phyloP scores from a whole-genome alignment of 2,888 invertebrate species.

The Caenorhabditis sp. region DNA sequence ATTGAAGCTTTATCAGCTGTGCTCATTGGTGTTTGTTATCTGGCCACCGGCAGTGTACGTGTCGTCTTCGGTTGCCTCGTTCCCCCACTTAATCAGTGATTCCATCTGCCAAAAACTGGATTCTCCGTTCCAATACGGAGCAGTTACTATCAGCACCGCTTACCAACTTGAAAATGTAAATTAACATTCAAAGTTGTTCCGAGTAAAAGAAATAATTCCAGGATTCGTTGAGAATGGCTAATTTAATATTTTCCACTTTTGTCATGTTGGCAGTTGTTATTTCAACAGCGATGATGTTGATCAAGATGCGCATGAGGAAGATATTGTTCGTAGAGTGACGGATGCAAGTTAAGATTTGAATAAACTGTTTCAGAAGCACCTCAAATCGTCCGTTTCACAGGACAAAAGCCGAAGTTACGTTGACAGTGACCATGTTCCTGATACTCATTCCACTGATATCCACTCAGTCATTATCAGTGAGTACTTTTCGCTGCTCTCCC shows the following conservation, averaged over 20 bases:
- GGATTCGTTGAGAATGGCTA: constrained; percentile 2
- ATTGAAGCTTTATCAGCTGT: constrained; percentile 36
- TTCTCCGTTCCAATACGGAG: constrained; percentile 39
- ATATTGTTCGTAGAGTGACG: not conserved
- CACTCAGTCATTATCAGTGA: constrained; percentile 34
- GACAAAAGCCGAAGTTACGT: constrained; percentile 34
- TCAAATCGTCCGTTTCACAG: not conserved
- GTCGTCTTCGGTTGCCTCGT: constrained; percentile 20
- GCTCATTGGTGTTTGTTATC: constrained; percentile 15
- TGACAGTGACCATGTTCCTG: constrained; percentile 49
- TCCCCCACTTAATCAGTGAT: constrained; percentile 21
- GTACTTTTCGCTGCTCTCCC: not conserved
- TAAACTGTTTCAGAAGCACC: constrained; percentile 21
- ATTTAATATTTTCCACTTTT: constrained; percentile 24
- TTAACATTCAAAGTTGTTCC: not conserved
- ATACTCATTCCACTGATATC: constrained; percentile 35
- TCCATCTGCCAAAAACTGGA: constrained; percentile 35
- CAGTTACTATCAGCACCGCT: constrained; percentile 20
- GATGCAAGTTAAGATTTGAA: too few species aligned
- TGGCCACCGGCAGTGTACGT: constrained; percentile 29
- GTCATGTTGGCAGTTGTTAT: constrained; percentile 8
- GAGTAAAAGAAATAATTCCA: constrained; percentile 6
- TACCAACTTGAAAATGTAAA: constrained; percentile 29
- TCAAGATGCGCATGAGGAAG: constrained; percentile 18
- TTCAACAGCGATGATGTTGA: constrained; percentile 11